Conservation (phyloP, 2,797 vertebrate genomes). For the Xenops minutus region DNA sequence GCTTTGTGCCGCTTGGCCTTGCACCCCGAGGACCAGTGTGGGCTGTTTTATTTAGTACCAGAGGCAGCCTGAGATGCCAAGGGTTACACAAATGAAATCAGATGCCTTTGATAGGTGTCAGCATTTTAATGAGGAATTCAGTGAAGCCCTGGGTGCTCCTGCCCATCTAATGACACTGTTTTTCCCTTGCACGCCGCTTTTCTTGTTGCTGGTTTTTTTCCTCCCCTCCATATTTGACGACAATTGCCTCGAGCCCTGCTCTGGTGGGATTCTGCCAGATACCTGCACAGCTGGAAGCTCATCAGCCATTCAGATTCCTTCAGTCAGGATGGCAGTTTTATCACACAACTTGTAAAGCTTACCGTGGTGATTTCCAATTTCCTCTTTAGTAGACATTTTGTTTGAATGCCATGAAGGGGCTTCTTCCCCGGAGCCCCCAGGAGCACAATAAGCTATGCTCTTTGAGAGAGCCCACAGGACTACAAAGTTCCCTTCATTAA, state of each 20-base stretch:
- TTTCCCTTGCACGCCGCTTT: not conserved
- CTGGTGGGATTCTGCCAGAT: slow-evolving; percentile 23
- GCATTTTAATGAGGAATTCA: slow-evolving; percentile 30
- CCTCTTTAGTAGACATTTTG: slow-evolving; percentile 53
- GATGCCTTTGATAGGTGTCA: slow-evolving; percentile 16
- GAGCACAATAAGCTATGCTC: slow-evolving; percentile 43
- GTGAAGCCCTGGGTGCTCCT: not conserved
- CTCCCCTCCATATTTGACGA: not conserved
- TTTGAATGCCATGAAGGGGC: slow-evolving; percentile 42
- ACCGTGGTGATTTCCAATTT: slow-evolving; percentile 19
- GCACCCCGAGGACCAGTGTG: not conserved
- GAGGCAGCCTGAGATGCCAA: not conserved
- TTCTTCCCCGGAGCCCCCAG: not conserved
- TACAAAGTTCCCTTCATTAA: slow-evolving; percentile 43
- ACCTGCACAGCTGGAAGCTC: slow-evolving; percentile 28
- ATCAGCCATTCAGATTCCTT: slow-evolving; percentile 57
- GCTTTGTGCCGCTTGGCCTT: no score
- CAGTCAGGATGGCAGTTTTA: slow-evolving; percentile 35
- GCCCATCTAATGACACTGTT: not conserved
- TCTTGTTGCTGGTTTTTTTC: not conserved
- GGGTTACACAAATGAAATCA: slow-evolving; percentile 6
- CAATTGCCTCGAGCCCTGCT: slow-evolving; percentile 23
- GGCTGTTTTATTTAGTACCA: not conserved
- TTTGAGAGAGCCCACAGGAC: slow-evolving; percentile 25
- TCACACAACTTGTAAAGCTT: not conserved